Conservation (phyloP, 2,888 invertebrate species). For the Leptura quadrifasciata region DNA sequence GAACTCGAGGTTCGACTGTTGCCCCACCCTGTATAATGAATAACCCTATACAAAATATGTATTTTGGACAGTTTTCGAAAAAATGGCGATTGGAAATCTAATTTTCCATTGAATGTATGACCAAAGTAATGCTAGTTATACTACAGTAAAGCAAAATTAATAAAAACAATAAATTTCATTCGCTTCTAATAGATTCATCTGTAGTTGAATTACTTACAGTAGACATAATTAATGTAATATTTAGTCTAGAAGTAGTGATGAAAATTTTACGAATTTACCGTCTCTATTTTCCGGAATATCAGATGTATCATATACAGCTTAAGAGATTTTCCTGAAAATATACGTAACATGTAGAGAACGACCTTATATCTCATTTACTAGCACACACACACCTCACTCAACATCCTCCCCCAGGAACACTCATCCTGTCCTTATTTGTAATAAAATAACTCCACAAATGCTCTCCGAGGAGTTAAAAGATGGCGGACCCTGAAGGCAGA, state of each 20-base stretch:
- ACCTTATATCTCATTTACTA: constrained; percentile 72
- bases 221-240: not conserved
- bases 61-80: too few species aligned
- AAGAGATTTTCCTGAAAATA: constrained; percentile 61
- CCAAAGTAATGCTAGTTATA: too few species aligned
- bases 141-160: too few species aligned
- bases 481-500: constrained; percentile 69
- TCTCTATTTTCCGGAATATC: constrained; percentile 26
- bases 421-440: constrained; percentile 74
- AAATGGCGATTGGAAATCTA: too few species aligned
- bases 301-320: constrained; percentile 57
- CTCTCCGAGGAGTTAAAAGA: constrained; percentile 72
- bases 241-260: not conserved
- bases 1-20: too few species aligned
- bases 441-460: constrained; percentile 74
- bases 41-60: too few species aligned
- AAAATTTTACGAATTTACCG: constrained; percentile 6
- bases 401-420: constrained; percentile 72
- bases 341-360: constrained; percentile 60
- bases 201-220: not conserved
- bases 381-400: constrained; percentile 70
- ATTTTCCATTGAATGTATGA: too few species aligned
- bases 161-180: too few species aligned
- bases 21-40: too few species aligned
- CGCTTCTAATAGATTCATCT: too few species aligned